phyloP scores from a whole-genome alignment of 2,797 vertebrate genomes.

The Trematomus bernacchii region DNA sequence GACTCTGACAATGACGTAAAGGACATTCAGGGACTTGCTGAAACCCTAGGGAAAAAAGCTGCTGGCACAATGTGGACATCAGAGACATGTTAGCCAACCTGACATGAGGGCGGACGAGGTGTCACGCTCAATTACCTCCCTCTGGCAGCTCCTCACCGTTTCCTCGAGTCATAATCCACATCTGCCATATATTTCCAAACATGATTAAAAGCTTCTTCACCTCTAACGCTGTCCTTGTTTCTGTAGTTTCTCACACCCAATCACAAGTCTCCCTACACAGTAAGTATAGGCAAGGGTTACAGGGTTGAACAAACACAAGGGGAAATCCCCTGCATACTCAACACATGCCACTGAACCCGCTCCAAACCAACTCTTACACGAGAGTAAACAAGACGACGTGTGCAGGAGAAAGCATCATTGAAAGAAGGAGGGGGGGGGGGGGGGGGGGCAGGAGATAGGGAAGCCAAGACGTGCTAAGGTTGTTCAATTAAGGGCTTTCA shows the following conservation, averaged over 20 bases:
- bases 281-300: conserved; percentile 44
- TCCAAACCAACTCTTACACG: conserved; percentile 66
- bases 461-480: not conserved
- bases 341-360: conserved; percentile 61
- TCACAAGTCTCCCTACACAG: conserved; percentile 6
- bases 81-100: conserved; percentile 41
- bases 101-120: conserved; percentile 55
- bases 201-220: conserved; percentile 51
- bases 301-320: conserved; percentile 70
- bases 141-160: conserved; percentile 35
- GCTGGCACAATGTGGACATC: conserved; percentile 53
- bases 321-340: conserved; percentile 58
- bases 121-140: conserved; percentile 57
- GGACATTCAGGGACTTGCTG: conserved; percentile 53
- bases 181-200: conserved; percentile 48
- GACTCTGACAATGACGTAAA: conserved; percentile 63
- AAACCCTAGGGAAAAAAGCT: conserved; percentile 37
- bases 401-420: conserved; percentile 22
- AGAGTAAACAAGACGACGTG: conserved; percentile 62
- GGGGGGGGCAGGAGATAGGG: conserved; percentile 1
- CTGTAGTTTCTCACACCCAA: conserved; percentile 2
- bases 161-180: conserved; percentile 41
- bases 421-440: not conserved
- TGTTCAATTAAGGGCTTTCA: conserved; percentile 13
- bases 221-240: conserved; percentile 10